These are phyloP conservation scores for Stichodactyla mertensii DNA, from an alignment of 64 coral and sea anemone genomes.

Conservation along the genomic window DNA sequence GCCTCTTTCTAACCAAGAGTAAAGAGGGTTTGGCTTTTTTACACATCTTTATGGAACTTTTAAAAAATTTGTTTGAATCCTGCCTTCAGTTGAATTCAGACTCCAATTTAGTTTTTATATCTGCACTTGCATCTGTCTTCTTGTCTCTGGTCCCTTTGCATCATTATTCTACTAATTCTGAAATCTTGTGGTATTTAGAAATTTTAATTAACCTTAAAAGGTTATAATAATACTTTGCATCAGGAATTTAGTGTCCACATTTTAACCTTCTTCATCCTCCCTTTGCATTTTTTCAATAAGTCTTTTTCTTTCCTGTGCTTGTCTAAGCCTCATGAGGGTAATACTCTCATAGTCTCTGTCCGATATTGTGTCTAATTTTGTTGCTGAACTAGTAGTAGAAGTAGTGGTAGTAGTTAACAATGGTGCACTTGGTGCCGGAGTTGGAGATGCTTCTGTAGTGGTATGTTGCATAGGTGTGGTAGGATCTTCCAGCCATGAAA, in stretches of 20 bases:
- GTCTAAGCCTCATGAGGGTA: constrained; percentile 84
- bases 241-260: not conserved
- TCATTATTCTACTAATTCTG: no score
- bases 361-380: constrained; percentile 37
- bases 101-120: no score
- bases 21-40: not conserved
- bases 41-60: no score
- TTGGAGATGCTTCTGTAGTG: not conserved
- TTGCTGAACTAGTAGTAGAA: not conserved
- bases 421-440: constrained; percentile 14
- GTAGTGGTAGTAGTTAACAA: not conserved
- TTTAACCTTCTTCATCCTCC: constrained; percentile 47
- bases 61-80: no score
- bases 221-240: not conserved
- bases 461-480: not conserved
- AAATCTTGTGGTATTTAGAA: no score
- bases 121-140: no score
- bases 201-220: no score
- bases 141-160: no score
- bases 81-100: no score
- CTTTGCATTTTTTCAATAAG: constrained; percentile 77
- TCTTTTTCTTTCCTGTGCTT: constrained; percentile 90
- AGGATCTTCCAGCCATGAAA: constrained; percentile 35
- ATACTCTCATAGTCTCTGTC: constrained; percentile 92
- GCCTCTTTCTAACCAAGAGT: not conserved